Percentiles rank a stretch among this genome's conserved stretches.
These are phyloP conservation scores for cattle (Bos taurus) DNA, from an alignment of 2,113 vertebrate species.

Conservation along the genomic window DNA sequence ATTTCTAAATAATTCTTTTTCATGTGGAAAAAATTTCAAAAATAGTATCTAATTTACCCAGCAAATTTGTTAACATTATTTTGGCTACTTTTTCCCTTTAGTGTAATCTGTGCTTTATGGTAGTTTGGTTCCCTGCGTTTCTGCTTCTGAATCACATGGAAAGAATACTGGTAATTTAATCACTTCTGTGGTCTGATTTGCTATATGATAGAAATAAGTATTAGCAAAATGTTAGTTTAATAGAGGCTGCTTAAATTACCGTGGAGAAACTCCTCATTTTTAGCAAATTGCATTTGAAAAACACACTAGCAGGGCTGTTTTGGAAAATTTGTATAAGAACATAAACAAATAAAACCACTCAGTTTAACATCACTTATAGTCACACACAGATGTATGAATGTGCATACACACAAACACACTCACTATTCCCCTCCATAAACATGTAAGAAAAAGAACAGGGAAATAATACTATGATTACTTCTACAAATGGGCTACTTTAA, in stretches of 20 bases:
- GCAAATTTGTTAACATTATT: constrained; percentile 14
- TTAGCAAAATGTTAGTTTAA: constrained; percentile 62
- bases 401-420: not conserved
- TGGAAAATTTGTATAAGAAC: constrained; percentile 28
- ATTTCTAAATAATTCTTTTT: constrained; percentile 70
- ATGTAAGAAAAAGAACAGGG: not conserved
- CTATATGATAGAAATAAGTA: constrained; percentile 62
- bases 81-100: not conserved
- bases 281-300: constrained; percentile 46
- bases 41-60: constrained; percentile 58
- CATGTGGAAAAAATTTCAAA: constrained; percentile 9
- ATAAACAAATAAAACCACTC: constrained; percentile 50
- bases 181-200: constrained; percentile 61
- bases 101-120: constrained; percentile 24
- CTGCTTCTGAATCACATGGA: constrained; percentile 62
- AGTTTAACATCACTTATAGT: not conserved
- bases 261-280: constrained; percentile 35
- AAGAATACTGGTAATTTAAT: constrained; percentile 66
- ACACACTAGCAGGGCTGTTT: constrained; percentile 21
- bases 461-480: not conserved
- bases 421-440: not conserved
- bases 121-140: constrained; percentile 63
- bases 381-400: not conserved
- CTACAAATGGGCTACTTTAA: not conserved
- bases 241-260: constrained; percentile 55